Conservation (phyloP, 2,113 vertebrate genomes). For the Psettodes erumei region DNA sequence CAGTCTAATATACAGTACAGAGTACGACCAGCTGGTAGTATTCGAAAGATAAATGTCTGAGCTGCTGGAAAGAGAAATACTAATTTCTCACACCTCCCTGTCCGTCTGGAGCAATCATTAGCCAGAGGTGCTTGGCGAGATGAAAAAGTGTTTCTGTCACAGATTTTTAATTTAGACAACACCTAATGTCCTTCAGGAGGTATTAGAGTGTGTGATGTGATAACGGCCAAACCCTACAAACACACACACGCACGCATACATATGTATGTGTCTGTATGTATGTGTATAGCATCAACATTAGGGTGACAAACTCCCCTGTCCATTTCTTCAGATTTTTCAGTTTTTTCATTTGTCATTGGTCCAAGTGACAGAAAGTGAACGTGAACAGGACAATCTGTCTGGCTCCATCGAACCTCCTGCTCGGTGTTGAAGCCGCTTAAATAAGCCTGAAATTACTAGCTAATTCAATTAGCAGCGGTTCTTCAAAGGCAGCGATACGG, state of each 20-base stretch:
- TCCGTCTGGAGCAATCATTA: slow-evolving; percentile 57
- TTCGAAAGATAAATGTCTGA: slow-evolving; percentile 51
- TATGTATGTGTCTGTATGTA: slow-evolving; percentile 5
- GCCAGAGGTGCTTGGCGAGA: slow-evolving; percentile 63
- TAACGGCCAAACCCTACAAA: slow-evolving; percentile 14
- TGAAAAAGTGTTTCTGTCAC: slow-evolving; percentile 57
- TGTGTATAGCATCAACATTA: slow-evolving; percentile 33
- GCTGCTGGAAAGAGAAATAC: slow-evolving; percentile 39
- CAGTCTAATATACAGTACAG: slow-evolving; percentile 24
- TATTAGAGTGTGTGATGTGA: slow-evolving; percentile 54
- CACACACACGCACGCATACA: slow-evolving; percentile 13
- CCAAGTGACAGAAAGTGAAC: slow-evolving; percentile 36
- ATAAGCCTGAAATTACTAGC: slow-evolving; percentile 70
- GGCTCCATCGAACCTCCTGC: slow-evolving; percentile 39
- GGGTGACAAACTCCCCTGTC: slow-evolving; percentile 38
- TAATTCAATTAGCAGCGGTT: slow-evolving; percentile 74
- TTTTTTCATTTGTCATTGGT: slow-evolving; percentile 30
- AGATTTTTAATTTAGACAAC: slow-evolving; percentile 84
- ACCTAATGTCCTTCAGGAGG: slow-evolving; percentile 70
- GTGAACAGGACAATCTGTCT: slow-evolving; percentile 48
- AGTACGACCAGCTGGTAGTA: slow-evolving; percentile 3
- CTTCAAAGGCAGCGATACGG: slow-evolving; percentile 64
- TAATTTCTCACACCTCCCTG: slow-evolving; percentile 49
- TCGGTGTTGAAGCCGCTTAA: slow-evolving; percentile 47
- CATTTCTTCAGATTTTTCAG: slow-evolving; percentile 40